Evolutionary conservation across 2,888 invertebrate genomes (phyloP), one percentile per base, ranked within the genome.

Genomic region (Crioceris asparagi): DNA sequence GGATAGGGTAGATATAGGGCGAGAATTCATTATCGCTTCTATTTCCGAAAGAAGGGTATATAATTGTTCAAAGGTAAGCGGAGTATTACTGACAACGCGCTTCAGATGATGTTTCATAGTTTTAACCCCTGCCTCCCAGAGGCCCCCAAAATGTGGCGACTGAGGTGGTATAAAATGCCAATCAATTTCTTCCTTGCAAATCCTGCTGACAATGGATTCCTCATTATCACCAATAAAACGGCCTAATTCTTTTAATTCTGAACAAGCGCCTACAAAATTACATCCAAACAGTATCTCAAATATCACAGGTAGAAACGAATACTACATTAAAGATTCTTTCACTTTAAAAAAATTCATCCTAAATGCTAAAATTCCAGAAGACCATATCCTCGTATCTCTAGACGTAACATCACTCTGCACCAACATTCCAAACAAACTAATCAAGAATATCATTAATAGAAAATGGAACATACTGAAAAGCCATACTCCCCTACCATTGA

Each of bases 21-120:
- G 32, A 6, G 48, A 53, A 43, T 57, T 56, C 8, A 55, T 33
- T 15, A 45, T 36, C 2, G 51, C 48, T 38, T 53, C 51, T 16
- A 54, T 46, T 35, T 52, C 46, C 10, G 37, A 36, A 4, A 49
- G 12, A 2, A 52, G 21, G 1, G 52, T 55, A 14, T 32, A 21
- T 16, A 56, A 41, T 32, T 58, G 50, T 36, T 54, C 49, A 32
- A 42, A 50, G 3, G 47, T 51, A 3, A 54, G 29, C 14, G 25
- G 36, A n/a, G 29, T 8, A 18, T 46, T 38, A 4, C 53, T 50
- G n/a, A 54, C 35, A 4, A 52, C 29, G 10, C 38, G 23, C 16
- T 33, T 25, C 23, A 42, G 40, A 32, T 46, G 44, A 23, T 16
- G n/a, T 14, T 44, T 41, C 3, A 35, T 33, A n/a, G 30, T 23